A percentile compares a stretch with the other conserved stretches of the same genome.
phyloP scores from a whole-genome alignment of 2,888 invertebrate genomes.

The Linnaemya vulpina region DNA sequence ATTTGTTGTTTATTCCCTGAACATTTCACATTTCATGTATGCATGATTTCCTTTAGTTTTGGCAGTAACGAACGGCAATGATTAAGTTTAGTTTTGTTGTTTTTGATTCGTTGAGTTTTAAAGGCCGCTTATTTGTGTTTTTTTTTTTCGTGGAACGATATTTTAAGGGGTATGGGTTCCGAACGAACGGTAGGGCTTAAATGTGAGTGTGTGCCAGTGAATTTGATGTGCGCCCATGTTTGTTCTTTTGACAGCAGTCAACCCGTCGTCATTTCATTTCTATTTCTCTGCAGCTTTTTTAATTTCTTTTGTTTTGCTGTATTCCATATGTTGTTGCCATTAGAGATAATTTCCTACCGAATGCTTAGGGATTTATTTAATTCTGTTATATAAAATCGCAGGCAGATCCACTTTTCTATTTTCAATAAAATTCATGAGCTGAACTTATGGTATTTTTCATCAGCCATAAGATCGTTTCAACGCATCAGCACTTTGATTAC shows the following conservation, averaged over 20 bases:
- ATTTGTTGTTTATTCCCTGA: constrained; percentile 51
- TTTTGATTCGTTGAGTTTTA: constrained; percentile 48
- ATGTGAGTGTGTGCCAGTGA: constrained; percentile 51
- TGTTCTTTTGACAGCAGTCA: constrained; percentile 83
- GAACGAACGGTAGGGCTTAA: constrained; percentile 52
- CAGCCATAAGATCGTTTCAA: too few relatives aligned
- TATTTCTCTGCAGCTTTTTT: constrained; percentile 79
- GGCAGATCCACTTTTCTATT: too few relatives aligned
- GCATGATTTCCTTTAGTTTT: constrained; percentile 62
- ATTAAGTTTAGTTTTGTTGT: constrained; percentile 32
- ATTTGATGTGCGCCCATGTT: constrained; percentile 79
- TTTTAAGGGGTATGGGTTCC: constrained; percentile 36
- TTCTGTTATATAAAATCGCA: too few relatives aligned
- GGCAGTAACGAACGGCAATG: constrained; percentile 52
- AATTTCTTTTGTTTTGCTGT: constrained; percentile 52
- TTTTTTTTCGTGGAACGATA: constrained; percentile 19
- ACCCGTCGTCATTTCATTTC: constrained; percentile 83
- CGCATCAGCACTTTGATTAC: too few relatives aligned
- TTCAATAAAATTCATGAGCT: too few relatives aligned
- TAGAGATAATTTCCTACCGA: too few relatives aligned
- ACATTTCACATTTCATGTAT: constrained; percentile 61
- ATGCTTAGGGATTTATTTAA: too few relatives aligned
- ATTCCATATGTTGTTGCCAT: neutral
- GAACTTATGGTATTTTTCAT: too few relatives aligned
- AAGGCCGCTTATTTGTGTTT: constrained; percentile 50